phyloP scores from a whole-genome alignment of 1,140 invertebrate genomes.

The Tribolium castaneum region DNA sequence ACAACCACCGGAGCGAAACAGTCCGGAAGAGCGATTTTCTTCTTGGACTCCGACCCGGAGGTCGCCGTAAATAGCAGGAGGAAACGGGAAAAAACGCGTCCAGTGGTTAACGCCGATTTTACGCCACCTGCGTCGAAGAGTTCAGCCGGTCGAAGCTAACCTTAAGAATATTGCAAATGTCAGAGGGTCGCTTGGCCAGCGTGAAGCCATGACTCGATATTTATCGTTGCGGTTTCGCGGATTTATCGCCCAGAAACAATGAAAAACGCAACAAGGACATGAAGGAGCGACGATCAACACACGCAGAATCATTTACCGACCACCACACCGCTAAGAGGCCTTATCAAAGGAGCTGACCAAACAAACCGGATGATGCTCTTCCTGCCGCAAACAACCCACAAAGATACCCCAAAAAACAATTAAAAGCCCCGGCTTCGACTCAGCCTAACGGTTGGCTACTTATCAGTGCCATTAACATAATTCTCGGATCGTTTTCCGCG shows the following conservation, averaged over 20 bases:
- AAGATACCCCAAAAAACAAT: too few species aligned
- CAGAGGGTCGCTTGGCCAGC: constrained; percentile 47
- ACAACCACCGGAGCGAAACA: constrained; percentile 39
- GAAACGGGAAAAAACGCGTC: constrained; percentile 16
- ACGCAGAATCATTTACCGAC: not conserved
- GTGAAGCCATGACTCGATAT: constrained; percentile 47
- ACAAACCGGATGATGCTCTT: too few species aligned
- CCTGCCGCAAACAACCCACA: too few species aligned
- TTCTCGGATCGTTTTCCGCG: not conserved
- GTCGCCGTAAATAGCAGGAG: constrained; percentile 17
- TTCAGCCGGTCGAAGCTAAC: not conserved
- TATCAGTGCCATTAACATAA: too few species aligned
- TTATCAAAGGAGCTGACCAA: not conserved
- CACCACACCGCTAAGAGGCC: not conserved
- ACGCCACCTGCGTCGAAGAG: constrained; percentile 22
- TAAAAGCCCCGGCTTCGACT: too few species aligned
- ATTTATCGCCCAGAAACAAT: constrained; percentile 45
- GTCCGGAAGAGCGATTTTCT: constrained; percentile 41
- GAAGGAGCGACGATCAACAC: not conserved
- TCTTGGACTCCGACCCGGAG: constrained; percentile 21
- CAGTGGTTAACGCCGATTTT: constrained; percentile 37
- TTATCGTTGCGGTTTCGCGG: constrained; percentile 46
- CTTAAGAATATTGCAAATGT: constrained; percentile 42
- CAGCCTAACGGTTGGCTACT: too few species aligned
- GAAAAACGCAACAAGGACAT: constrained; percentile 12